phyloP scores from a whole-genome alignment of 2,797 vertebrate genomes.

The Tiaroga cobitis region DNA sequence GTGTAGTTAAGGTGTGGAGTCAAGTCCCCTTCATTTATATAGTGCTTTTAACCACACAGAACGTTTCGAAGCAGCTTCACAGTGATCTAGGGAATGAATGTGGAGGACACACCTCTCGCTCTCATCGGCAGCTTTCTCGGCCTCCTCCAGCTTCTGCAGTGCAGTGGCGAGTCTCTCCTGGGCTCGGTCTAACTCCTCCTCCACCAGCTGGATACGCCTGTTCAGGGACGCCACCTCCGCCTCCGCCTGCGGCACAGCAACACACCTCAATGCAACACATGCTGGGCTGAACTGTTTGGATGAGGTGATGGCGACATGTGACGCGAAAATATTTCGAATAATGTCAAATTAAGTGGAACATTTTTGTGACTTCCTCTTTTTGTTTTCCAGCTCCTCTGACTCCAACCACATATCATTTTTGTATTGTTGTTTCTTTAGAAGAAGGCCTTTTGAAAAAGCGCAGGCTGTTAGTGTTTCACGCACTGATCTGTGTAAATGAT shows the following conservation, averaged over 20 bases:
- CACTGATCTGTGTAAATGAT: no score
- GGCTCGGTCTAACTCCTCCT: conserved; percentile 94
- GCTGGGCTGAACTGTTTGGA: neutral
- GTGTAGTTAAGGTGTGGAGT: neutral
- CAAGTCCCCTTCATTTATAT: no score
- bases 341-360: neutral
- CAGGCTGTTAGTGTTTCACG: neutral
- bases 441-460: neutral
- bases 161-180: conserved; percentile 95
- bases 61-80: no score
- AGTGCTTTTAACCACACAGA: no score
- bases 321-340: no score
- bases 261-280: neutral
- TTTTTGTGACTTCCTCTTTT: neutral
- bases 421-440: neutral
- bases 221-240: conserved; percentile 96
- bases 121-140: conserved; percentile 95
- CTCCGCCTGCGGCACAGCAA: conserved; percentile 81
- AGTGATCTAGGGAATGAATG: no score
- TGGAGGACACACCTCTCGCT: conserved; percentile 85
- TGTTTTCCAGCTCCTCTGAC: neutral
- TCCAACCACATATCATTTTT: neutral
- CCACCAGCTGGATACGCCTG: conserved; percentile 95
- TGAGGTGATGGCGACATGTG: neutral
- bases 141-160: conserved; percentile 95